Conservation (phyloP, 2,113 vertebrate genomes). For the Eulemur macaco region DNA sequence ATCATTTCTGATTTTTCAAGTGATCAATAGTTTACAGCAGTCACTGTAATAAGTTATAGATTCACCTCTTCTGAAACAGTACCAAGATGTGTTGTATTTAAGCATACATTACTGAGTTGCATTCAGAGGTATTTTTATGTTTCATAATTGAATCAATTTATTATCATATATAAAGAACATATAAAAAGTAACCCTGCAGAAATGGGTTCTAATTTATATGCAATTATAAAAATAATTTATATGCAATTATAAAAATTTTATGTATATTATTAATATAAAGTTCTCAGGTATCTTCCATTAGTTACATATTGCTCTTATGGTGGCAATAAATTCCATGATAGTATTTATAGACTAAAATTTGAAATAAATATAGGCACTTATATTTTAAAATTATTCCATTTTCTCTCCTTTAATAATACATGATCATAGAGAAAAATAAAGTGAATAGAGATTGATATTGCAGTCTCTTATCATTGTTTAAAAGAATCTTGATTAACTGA, state of each 20-base stretch:
- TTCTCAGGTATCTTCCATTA: conserved; percentile 23
- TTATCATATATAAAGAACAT: conserved; percentile 1
- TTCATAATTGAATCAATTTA: conserved; percentile 48
- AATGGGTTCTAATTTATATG: conserved; percentile 16
- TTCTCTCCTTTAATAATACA: not conserved
- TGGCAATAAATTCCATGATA: not conserved
- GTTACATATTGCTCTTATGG: not conserved
- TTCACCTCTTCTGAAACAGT: not conserved
- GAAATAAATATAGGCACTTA: not conserved
- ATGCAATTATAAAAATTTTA: not conserved
- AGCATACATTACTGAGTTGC: not conserved
- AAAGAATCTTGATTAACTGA: conserved; percentile 17
- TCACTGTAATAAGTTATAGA: not conserved
- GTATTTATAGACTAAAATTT: not conserved
- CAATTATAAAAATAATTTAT: conserved; percentile 26
- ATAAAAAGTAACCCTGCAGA: conserved; percentile 6
- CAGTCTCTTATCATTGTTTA: not conserved
- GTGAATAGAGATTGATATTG: not conserved
- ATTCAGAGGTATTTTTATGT: conserved; percentile 46
- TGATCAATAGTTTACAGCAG: not conserved
- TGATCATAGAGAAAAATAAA: not conserved
- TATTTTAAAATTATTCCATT: conserved; percentile 18
- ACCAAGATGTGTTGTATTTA: not conserved
- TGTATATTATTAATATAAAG: not conserved
- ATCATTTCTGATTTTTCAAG: conserved; percentile 18